These are phyloP conservation scores for Lasioglossum figueresi DNA, from an alignment of 2,888 invertebrate species.

Conservation along the genomic window DNA sequence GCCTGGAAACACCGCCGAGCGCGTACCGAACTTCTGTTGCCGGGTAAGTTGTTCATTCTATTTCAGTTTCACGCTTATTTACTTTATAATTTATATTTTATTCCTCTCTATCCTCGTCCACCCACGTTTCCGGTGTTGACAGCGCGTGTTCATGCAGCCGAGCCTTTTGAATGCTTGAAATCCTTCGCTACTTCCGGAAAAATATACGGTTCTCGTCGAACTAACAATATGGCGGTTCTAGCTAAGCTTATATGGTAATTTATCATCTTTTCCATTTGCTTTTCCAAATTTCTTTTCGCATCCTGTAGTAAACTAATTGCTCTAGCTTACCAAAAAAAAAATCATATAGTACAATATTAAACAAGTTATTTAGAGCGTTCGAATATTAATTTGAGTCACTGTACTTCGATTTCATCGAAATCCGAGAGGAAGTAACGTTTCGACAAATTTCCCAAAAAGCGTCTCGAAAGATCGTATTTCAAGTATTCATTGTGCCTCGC, in stretches of 20 bases:
- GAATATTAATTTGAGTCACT: too few relatives aligned
- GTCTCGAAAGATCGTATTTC: neutral
- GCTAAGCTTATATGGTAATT: too few relatives aligned
- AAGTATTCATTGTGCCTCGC: neutral
- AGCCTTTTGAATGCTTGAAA: neutral
- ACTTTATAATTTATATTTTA: neutral
- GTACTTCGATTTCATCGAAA: too few relatives aligned
- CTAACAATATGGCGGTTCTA: neutral
- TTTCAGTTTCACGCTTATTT: constrained; percentile 10
- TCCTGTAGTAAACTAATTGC: too few relatives aligned
- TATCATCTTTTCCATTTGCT: neutral
- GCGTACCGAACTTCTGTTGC: constrained; percentile 19
- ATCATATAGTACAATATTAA: too few relatives aligned
- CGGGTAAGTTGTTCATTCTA: constrained; percentile 36
- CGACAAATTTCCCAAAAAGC: neutral
- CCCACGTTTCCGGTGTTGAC: neutral
- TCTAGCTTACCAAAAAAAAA: too few relatives aligned
- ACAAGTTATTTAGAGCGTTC: too few relatives aligned
- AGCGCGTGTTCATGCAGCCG: neutral
- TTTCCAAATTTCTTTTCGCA: too few relatives aligned
- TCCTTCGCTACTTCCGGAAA: neutral
- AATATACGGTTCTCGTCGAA: neutral
- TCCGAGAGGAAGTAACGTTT: too few relatives aligned
- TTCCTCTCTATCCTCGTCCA: neutral
- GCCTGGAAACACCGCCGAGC: constrained; percentile 6